A percentile compares a stretch with the other conserved stretches of the same genome.
Evolutionary conservation across 2,797 vertebrate species (phyloP).

Genomic region (Podarcis lilfordi): DNA sequence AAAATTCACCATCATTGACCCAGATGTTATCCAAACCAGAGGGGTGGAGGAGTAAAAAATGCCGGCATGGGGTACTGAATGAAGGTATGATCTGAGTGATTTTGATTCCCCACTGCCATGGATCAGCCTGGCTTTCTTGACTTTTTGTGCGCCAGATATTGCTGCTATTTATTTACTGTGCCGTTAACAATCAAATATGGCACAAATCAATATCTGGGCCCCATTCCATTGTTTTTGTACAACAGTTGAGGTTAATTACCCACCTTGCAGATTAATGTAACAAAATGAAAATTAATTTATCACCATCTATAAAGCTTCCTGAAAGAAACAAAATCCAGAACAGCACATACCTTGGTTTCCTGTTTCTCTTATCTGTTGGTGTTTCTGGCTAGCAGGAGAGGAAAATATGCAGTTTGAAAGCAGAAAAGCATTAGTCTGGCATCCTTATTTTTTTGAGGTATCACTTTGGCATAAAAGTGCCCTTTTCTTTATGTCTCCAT

Average conservation of each 20-base stretch:
- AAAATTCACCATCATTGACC: neutral
- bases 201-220: neutral
- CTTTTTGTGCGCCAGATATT: neutral
- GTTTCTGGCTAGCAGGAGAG: neutral
- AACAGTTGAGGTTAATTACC: neutral
- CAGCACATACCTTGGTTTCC: neutral
- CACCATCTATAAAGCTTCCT: neutral
- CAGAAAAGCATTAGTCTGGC: neutral
- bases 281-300: slow-evolving; percentile 18
- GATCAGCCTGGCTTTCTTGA: neutral
- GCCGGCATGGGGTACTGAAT: neutral
- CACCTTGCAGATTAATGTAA: neutral
- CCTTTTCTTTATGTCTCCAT: neutral
- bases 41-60: neutral
- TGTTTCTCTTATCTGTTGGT: neutral
- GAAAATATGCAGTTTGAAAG: slow-evolving; percentile 5
- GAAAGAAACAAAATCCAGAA: slow-evolving; percentile 23
- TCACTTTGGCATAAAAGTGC: neutral
- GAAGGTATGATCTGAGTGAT: neutral
- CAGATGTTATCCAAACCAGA: neutral
- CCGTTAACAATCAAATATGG: neutral
- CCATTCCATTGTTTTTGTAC: neutral
- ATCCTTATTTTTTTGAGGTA: neutral
- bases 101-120: no score
- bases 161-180: neutral